phyloP scores from a whole-genome alignment of 1,140 invertebrate species.

The Popillia japonica region DNA sequence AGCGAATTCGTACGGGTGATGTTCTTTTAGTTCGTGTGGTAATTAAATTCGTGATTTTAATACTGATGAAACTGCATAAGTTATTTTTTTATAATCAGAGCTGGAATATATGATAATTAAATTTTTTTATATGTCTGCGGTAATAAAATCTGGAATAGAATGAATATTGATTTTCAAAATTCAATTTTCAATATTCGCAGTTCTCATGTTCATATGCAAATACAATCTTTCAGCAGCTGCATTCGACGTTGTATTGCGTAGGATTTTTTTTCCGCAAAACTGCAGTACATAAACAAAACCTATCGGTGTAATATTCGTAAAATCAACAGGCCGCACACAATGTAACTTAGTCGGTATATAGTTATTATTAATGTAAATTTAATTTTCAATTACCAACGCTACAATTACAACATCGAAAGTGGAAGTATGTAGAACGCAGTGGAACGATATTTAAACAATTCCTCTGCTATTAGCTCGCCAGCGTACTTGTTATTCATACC shows the following conservation, averaged over 20 bases:
- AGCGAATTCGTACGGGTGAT: neutral
- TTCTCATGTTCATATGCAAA: neutral
- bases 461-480: too few relatives aligned
- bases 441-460: too few relatives aligned
- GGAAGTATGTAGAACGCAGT: too few relatives aligned
- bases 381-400: neutral
- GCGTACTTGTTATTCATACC: too few relatives aligned
- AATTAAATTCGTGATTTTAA: too few relatives aligned
- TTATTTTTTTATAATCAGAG: too few relatives aligned
- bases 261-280: neutral
- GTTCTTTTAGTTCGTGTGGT: neutral
- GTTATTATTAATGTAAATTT: conserved; percentile 25
- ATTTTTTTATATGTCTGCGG: neutral
- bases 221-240: neutral
- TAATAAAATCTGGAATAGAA: neutral
- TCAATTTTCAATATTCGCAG: neutral
- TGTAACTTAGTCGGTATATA: neutral
- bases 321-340: neutral
- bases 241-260: neutral
- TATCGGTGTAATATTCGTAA: neutral
- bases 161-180: conserved; percentile 29
- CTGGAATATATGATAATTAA: neutral
- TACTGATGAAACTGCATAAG: too few relatives aligned
- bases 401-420: too few relatives aligned
- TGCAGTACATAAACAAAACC: neutral